These are phyloP conservation scores for Laothoe populi DNA, from an alignment of 2,888 invertebrate species.

Conservation along the genomic window DNA sequence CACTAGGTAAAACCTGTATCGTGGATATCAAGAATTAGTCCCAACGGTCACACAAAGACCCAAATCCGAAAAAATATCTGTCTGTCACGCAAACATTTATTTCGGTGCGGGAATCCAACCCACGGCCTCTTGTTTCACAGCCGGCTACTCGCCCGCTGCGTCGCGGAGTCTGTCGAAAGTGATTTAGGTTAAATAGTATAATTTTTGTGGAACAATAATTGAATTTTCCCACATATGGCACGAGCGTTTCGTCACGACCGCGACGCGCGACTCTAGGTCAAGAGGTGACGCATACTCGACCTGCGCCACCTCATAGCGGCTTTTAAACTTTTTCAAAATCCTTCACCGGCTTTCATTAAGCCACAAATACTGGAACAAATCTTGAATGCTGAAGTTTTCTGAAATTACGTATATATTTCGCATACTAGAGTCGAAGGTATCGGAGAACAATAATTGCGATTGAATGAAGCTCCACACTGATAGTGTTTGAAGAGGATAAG, in stretches of 20 bases:
- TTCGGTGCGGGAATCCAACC: no score
- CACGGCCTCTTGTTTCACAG: not conserved
- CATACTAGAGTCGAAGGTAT: not conserved
- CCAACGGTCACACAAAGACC: no score
- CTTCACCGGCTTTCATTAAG: constrained; percentile 72
- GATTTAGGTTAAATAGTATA: not conserved
- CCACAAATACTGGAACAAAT: constrained; percentile 55
- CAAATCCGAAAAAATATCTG: no score
- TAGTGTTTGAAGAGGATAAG: not conserved
- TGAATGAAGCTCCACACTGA: no score
- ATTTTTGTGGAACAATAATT: constrained; percentile 1
- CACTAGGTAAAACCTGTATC: no score
- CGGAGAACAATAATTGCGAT: not conserved
- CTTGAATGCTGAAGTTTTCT: constrained; percentile 28
- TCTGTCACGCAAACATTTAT: no score
- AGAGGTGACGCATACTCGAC: constrained; percentile 76
- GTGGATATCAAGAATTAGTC: no score
- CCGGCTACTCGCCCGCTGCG: no score
- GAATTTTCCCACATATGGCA: not conserved
- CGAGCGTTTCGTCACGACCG: constrained; percentile 40
- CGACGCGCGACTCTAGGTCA: constrained; percentile 60
- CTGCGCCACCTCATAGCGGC: constrained; percentile 62
- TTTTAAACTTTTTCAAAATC: constrained; percentile 73
- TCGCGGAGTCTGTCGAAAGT: not conserved
- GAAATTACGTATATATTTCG: not conserved